These are phyloP conservation scores for Lepidochrysops patricia DNA, from an alignment of 2,888 invertebrate genomes.

Conservation along the genomic window DNA sequence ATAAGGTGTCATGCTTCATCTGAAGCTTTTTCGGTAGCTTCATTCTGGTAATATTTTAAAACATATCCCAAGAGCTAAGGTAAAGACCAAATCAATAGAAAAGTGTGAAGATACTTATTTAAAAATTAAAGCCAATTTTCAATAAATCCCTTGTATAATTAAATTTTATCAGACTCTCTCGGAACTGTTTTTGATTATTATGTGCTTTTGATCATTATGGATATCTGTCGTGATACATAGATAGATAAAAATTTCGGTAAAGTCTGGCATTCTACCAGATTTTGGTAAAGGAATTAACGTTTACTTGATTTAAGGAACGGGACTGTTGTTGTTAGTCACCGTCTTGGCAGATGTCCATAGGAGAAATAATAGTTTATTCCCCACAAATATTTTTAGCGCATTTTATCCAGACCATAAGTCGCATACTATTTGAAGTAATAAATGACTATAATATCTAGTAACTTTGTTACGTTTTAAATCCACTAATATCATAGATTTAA, in stretches of 20 bases:
- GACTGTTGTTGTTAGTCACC: slow-evolving; percentile 10
- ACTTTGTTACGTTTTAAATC: too few relatives aligned
- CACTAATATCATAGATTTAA: too few relatives aligned
- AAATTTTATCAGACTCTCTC: too few relatives aligned
- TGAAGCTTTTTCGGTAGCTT: not conserved
- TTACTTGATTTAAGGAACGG: slow-evolving; percentile 10
- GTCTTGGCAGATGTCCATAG: slow-evolving; percentile 5
- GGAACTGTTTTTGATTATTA: too few relatives aligned
- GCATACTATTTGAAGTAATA: not conserved
- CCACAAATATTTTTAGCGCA: slow-evolving; percentile 6
- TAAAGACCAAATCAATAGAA: not conserved
- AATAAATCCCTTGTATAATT: too few relatives aligned
- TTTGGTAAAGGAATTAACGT: not conserved
- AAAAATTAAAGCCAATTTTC: too few relatives aligned
- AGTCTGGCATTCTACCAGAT: slow-evolving; percentile 5
- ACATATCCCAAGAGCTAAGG: not conserved
- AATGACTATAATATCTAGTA: too few relatives aligned
- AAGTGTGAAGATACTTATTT: too few relatives aligned
- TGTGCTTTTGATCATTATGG: not conserved
- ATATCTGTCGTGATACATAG: not conserved
- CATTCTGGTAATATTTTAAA: not conserved
- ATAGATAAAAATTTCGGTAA: slow-evolving; percentile 12
- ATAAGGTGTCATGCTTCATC: slow-evolving; percentile 33
- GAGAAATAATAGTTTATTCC: slow-evolving; percentile 8
- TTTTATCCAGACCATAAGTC: not conserved